Percentiles rank a stretch among this genome's conserved stretches.
These are phyloP conservation scores for Coreoperca whiteheadi DNA, from an alignment of 2,113 vertebrate species.

Conservation along the genomic window DNA sequence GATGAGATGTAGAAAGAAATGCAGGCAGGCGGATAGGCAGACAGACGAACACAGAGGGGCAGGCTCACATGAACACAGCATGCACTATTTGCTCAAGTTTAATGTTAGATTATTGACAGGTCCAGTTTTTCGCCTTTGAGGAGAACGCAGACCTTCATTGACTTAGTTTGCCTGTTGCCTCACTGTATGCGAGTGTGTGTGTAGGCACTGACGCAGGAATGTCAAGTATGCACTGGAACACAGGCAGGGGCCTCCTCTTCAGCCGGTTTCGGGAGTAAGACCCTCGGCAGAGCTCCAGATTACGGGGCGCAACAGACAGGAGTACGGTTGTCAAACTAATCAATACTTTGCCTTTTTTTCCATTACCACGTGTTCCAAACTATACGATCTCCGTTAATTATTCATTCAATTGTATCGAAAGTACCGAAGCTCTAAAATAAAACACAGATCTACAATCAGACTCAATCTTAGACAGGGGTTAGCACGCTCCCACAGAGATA, in stretches of 20 bases:
- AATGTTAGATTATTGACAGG: slow-evolving; percentile 67
- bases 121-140: slow-evolving; percentile 27
- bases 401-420: too few relatives aligned
- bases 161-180: slow-evolving; percentile 44
- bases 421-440: too few relatives aligned
- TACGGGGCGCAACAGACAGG: slow-evolving; percentile 26
- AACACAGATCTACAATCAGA: too few relatives aligned
- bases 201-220: slow-evolving; percentile 74
- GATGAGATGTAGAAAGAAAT: slow-evolving; percentile 36
- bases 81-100: slow-evolving; percentile 51
- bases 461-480: too few relatives aligned
- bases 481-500: too few relatives aligned
- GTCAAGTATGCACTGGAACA: slow-evolving; percentile 80
- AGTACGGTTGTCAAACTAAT: background rate
- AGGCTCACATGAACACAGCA: slow-evolving; percentile 39
- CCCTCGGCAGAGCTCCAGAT: slow-evolving; percentile 47
- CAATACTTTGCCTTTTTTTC: too few relatives aligned
- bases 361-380: too few relatives aligned
- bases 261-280: slow-evolving; percentile 46
- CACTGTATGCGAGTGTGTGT: slow-evolving; percentile 47
- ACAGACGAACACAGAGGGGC: background rate
- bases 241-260: slow-evolving; percentile 79
- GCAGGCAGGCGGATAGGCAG: slow-evolving; percentile 13
- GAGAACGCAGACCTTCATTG: slow-evolving; percentile 49
- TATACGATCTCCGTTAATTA: too few relatives aligned